A percentile compares a stretch with the other conserved stretches of the same genome.
These are phyloP conservation scores for Ormyrus pomaceus DNA, from an alignment of 2,888 invertebrate species.

Conservation along the genomic window DNA sequence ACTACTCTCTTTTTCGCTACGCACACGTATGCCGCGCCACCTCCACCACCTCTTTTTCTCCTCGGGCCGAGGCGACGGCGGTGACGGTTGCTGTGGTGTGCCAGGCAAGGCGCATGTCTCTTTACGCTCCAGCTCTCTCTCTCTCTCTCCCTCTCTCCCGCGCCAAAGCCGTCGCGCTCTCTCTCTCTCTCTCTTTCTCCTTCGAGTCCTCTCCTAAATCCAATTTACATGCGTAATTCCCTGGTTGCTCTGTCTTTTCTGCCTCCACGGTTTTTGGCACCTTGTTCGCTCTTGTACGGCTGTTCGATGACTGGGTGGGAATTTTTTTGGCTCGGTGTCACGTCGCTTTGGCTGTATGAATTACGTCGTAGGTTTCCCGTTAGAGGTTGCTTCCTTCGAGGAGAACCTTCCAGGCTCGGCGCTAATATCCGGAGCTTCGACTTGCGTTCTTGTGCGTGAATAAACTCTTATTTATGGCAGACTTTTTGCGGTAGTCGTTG, in stretches of 20 bases:
- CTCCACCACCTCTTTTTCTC: constrained; percentile 18
- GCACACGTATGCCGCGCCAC: not conserved
- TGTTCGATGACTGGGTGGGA: too few relatives aligned
- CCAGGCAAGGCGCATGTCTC: constrained; percentile 55
- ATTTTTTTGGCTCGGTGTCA: too few relatives aligned
- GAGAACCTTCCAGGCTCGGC: too few relatives aligned
- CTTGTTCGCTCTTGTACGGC: too few relatives aligned
- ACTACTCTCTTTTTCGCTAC: not conserved
- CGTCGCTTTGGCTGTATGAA: too few relatives aligned
- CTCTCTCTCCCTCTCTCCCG: constrained; percentile 6
- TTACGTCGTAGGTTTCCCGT: too few relatives aligned
- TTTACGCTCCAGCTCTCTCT: constrained; percentile 30
- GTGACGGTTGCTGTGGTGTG: not conserved
- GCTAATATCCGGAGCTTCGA: too few relatives aligned
- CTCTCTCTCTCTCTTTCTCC: constrained; percentile 1
- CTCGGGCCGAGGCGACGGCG: not conserved
- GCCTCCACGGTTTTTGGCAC: too few relatives aligned
- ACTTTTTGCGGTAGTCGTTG: too few relatives aligned
- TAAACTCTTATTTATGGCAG: too few relatives aligned
- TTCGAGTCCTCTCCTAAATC: not conserved
- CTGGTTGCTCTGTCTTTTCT: not conserved
- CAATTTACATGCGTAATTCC: constrained; percentile 10
- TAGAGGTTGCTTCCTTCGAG: too few relatives aligned
- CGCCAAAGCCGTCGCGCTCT: not conserved
- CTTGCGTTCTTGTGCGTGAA: too few relatives aligned